A percentile compares a stretch with the other conserved stretches of the same genome.
Evolutionary conservation across 2,797 vertebrate species (phyloP).

Genomic region (Karalla daura): DNA sequence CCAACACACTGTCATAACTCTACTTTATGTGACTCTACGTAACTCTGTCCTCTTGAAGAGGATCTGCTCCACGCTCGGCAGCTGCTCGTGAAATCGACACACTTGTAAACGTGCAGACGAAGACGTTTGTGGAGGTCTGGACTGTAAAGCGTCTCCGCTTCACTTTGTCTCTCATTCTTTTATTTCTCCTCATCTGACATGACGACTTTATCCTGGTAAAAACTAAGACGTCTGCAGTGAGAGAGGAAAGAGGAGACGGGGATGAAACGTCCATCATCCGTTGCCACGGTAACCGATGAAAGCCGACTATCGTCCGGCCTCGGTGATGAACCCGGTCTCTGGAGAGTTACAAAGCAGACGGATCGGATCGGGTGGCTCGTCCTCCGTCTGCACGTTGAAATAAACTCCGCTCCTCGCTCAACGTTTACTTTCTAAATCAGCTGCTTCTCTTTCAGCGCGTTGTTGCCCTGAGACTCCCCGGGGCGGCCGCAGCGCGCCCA

Average conservation of each 20-base stretch:
- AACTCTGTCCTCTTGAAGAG: no score
- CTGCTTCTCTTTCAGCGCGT: conserved; percentile 12
- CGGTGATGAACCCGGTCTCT: conserved; percentile 18
- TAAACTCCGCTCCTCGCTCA: background rate
- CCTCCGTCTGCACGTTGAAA: background rate
- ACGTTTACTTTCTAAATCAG: background rate
- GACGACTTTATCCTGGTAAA: no score
- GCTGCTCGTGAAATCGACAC: background rate
- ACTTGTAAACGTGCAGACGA: background rate
- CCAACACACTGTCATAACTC: no score
- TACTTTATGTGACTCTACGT: no score
- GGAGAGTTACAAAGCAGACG: conserved; percentile 5
- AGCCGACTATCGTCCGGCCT: conserved; percentile 22
- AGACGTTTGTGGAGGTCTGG: background rate
- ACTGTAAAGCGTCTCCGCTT: background rate
- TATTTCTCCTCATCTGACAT: background rate
- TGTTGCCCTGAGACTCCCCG: conserved; percentile 27
- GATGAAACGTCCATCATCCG: conserved; percentile 27
- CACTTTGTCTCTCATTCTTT: background rate
- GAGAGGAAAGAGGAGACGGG: conserved; percentile 9
- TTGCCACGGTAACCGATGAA: conserved; percentile 44
- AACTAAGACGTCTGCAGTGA: no score
- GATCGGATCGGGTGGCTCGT: background rate
- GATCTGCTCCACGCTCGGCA: background rate
- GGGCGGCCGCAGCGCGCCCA: conserved; percentile 31